Conservation (phyloP, 2,113 vertebrate genomes). For the Gallinago undulata region DNA sequence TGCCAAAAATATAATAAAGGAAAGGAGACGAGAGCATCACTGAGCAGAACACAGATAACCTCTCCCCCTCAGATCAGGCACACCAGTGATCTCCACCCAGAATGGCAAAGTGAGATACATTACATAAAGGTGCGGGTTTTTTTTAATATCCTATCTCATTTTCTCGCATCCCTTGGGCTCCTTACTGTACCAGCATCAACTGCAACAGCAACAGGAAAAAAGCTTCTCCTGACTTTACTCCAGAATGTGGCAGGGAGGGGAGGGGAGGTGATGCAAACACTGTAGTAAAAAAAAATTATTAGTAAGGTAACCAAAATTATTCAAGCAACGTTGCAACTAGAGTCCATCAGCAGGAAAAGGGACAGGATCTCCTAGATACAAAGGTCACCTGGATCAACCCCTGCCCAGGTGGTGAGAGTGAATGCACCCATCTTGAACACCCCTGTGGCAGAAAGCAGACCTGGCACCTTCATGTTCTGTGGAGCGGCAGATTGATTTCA, state of each 20-base stretch:
- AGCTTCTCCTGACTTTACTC: not conserved
- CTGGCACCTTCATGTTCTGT: not conserved
- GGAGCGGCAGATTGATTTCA: not conserved
- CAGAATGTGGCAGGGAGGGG: not conserved
- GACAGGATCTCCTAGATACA: not conserved
- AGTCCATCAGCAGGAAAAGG: not conserved
- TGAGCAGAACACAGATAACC: not conserved
- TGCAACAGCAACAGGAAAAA: not conserved
- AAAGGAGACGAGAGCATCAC: not conserved
- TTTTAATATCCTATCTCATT: not conserved
- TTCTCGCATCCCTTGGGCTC: not conserved
- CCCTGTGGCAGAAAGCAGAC: not conserved
- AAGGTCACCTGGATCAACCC: not conserved
- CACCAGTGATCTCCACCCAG: not conserved
- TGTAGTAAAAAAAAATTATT: not conserved
- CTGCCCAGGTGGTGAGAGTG: not conserved
- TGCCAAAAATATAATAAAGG: not conserved
- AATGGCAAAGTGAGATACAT: not conserved
- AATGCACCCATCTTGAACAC: fast-evolving
- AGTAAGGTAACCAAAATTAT: not conserved
- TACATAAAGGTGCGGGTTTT: not conserved
- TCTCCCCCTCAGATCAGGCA: not conserved
- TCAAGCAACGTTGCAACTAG: not conserved
- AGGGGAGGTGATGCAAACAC: not conserved
- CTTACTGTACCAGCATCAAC: not conserved